These are phyloP conservation scores for Epirrhoe tristata DNA, from an alignment of 2,888 invertebrate species.

Conservation along the genomic window DNA sequence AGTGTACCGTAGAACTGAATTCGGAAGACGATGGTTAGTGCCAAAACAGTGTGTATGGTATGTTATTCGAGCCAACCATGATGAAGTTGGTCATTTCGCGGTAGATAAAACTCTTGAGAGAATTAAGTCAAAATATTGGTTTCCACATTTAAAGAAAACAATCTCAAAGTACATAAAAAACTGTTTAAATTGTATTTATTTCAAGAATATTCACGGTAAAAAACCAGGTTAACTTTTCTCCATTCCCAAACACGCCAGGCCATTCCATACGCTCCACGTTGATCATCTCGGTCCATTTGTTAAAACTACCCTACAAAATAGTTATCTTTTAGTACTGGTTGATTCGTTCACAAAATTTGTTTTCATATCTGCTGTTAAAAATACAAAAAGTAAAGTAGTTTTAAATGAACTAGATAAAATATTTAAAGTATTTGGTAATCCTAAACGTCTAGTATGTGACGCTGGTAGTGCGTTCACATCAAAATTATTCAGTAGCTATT, in stretches of 20 bases:
- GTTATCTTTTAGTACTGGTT: constrained; percentile 48
- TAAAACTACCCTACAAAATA: constrained; percentile 29
- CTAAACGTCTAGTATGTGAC: constrained; percentile 44
- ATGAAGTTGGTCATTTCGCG: constrained; percentile 53
- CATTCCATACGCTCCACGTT: constrained; percentile 44
- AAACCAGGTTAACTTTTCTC: constrained; percentile 36
- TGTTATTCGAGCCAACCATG: constrained; percentile 47
- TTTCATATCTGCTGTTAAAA: constrained; percentile 46
- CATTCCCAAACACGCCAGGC: neutral
- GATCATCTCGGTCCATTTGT: constrained; percentile 51
- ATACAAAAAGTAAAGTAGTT: constrained; percentile 36
- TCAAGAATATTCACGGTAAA: constrained; percentile 46
- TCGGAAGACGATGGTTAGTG: constrained; percentile 50
- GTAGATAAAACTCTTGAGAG: constrained; percentile 46
- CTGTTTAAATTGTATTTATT: constrained; percentile 54
- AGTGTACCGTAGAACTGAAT: constrained; percentile 44
- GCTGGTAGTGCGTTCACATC: constrained; percentile 47
- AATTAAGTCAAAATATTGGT: constrained; percentile 40
- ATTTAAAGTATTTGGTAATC: constrained; percentile 45
- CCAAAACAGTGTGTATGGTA: constrained; percentile 49
- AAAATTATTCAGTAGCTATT: constrained; percentile 38
- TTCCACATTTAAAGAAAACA: constrained; percentile 33
- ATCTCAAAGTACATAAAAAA: constrained; percentile 50
- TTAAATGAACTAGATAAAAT: constrained; percentile 43
- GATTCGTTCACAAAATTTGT: constrained; percentile 44